These are phyloP conservation scores for Ormia ochracea DNA, from an alignment of 2,888 invertebrate genomes.

Conservation along the genomic window DNA sequence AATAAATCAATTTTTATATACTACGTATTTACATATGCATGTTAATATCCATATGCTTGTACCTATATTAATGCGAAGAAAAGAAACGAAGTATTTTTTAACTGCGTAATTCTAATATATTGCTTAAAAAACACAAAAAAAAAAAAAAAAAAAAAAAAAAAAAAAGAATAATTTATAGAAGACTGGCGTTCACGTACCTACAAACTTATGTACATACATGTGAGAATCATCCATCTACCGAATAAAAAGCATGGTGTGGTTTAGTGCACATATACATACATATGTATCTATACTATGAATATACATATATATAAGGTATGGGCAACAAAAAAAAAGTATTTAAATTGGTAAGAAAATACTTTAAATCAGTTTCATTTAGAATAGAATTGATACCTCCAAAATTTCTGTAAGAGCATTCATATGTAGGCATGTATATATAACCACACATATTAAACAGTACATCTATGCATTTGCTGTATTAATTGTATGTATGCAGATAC, in stretches of 20 bases:
- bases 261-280: background rate
- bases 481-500: too few relatives aligned
- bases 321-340: background rate
- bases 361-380: background rate
- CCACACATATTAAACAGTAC: too few relatives aligned
- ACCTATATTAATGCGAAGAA: background rate
- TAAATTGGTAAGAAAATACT: background rate
- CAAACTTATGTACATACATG: background rate
- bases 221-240: background rate
- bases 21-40: background rate
- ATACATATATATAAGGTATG: background rate
- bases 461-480: too few relatives aligned
- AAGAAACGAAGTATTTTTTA: slow-evolving; percentile 2
- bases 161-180: slow-evolving; percentile 13
- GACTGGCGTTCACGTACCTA: background rate
- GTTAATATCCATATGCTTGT: background rate
- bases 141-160: too few relatives aligned
- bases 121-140: slow-evolving; percentile 2
- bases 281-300: background rate
- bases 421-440: too few relatives aligned
- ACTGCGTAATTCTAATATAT: slow-evolving; percentile 42
- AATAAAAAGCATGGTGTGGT: background rate
- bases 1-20: background rate
- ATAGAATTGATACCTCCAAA: too few relatives aligned
- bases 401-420: too few relatives aligned